A percentile compares a stretch with the other conserved stretches of the same genome.
Conservation (phyloP, 2,113 vertebrate species). For the Oriolus oriolus region DNA sequence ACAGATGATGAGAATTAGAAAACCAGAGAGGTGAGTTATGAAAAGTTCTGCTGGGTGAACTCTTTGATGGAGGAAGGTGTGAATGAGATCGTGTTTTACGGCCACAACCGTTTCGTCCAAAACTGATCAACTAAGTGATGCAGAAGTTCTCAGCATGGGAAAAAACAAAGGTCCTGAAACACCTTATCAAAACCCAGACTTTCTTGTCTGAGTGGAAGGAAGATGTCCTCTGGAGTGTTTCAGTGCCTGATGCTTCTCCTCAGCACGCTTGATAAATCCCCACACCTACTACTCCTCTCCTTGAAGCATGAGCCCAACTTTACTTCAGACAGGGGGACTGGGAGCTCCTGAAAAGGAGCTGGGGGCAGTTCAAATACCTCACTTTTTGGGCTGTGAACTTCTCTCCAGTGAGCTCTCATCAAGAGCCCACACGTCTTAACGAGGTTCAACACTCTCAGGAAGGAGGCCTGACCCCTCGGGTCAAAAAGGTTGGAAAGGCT, state of each 20-base stretch:
- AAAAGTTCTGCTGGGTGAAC: background rate
- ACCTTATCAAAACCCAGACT: background rate
- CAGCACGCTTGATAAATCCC: fast-evolving
- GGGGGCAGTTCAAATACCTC: background rate
- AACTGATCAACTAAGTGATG: background rate
- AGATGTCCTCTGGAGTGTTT: background rate
- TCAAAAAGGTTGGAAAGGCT: background rate
- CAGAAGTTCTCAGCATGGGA: background rate
- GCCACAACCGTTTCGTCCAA: background rate
- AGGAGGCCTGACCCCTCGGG: background rate
- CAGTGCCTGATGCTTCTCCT: background rate
- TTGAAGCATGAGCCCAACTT: fast-evolving
- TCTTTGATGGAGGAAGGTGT: background rate
- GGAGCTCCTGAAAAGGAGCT: background rate
- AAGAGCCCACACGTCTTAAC: background rate
- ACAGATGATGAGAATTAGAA: background rate
- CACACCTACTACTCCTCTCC: background rate
- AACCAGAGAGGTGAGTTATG: background rate
- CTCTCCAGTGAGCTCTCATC: background rate
- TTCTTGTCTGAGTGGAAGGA: background rate
- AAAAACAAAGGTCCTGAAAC: background rate
- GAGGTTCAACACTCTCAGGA: background rate
- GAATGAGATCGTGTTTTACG: fast-evolving
- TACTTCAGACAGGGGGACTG: background rate
- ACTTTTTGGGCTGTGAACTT: background rate